Conservation (phyloP, 2,797 vertebrate species). For the Rousettus madagascariensis region DNA sequence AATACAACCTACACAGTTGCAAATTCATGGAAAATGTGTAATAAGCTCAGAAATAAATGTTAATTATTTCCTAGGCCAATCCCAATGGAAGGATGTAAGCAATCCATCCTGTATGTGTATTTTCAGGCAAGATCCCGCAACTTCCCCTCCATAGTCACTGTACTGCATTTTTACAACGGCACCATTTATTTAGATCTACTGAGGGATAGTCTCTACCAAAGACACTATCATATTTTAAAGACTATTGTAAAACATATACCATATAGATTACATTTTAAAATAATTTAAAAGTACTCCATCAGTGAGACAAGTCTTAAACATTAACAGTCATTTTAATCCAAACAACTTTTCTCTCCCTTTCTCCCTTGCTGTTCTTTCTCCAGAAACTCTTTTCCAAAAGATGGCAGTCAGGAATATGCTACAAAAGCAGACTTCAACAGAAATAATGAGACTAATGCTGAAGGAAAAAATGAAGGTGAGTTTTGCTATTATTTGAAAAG, state of each 20-base stretch:
- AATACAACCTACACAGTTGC: not conserved
- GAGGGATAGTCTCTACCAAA: not conserved
- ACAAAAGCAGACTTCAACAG: not conserved
- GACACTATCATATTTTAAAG: not conserved
- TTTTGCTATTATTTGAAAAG: constrained; percentile 60
- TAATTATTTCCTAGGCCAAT: not conserved
- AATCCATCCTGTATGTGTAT: not conserved
- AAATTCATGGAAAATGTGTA: not conserved
- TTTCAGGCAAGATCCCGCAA: not conserved
- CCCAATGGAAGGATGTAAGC: not conserved
- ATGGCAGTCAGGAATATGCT: not conserved
- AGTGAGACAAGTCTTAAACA: not conserved
- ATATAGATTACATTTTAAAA: not conserved
- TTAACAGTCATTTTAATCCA: not conserved
- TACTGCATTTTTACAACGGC: not conserved
- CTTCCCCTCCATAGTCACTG: not conserved
- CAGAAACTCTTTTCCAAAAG: not conserved
- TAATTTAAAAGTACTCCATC: not conserved
- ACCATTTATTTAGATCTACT: not conserved
- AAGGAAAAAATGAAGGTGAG: not conserved
- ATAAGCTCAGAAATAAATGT: not conserved
- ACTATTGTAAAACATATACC: not conserved
- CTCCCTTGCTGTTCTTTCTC: not conserved
- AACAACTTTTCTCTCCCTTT: not conserved
- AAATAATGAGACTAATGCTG: not conserved